Evolutionary conservation across 2,113 vertebrate species (phyloP), one percentile per base, ranked within the genome.

Genomic region (Cebidichthys violaceus): DNA sequence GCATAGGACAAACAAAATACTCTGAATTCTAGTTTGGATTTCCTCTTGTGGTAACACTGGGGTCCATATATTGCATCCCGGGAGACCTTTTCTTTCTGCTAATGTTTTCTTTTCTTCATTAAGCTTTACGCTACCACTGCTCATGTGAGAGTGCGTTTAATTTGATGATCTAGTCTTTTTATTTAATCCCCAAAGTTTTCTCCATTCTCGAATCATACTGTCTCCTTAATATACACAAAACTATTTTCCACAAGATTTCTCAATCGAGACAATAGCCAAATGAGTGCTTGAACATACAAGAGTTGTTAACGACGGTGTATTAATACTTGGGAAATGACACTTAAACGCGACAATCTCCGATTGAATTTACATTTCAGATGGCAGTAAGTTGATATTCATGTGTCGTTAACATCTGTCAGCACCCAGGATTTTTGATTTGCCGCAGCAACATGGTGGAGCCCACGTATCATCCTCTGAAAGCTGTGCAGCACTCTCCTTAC

Each of bases 391-490:
- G 9, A 66, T 60, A 41, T 52, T 6, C n/a, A 37, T 57, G 18
- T 41, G 43, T 71, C 68, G 80, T 50, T 61, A 59, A 61, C 20
- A 35, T 55, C 50, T 70, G 13, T 70, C 70, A 35, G 31, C 14
- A 17, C 22, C 39, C 43, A 37, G 52, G 33, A 10, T 8, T 35
- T 71, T 68, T 84, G 33, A 77, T 82, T 79, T 74, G 64, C 61
- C 14, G 29, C 45, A 59, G 54, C 37, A 59, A 43, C 59, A 24
- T 29, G 22, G 9, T 76, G n/a, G 66, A 73, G 68, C n/a, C 20
- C 20, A 50, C 31, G 54, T 55, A 60, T 83, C 50, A 18, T 71
- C 31, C 55, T 89, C 61, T 79, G 50, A 59, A 75, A 27, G 55
- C 69, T 68, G 68, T 66, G 70, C 60, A 15, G 52, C 45, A 20